These are phyloP conservation scores for Mythimna albipuncta DNA, from an alignment of 2,888 invertebrate species.

Conservation along the genomic window DNA sequence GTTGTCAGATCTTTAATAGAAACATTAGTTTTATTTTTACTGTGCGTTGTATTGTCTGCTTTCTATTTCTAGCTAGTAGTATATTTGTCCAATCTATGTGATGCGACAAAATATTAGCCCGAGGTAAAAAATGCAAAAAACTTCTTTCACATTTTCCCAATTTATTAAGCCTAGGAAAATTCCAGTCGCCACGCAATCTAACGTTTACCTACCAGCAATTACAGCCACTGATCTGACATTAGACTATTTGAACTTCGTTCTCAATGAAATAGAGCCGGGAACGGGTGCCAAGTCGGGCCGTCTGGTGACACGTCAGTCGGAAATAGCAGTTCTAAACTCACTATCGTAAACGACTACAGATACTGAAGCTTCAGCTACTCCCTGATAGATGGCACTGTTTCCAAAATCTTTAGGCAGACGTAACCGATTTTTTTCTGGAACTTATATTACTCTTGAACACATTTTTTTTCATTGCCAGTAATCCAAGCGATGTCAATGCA, in stretches of 20 bases:
- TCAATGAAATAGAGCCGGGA: slow-evolving; percentile 76
- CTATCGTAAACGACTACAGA: slow-evolving; percentile 62
- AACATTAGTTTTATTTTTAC: slow-evolving; percentile 30
- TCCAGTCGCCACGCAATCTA: slow-evolving; percentile 27
- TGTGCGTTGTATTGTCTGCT: slow-evolving; percentile 18
- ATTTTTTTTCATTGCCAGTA: slow-evolving; percentile 39
- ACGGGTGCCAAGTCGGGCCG: slow-evolving; percentile 84
- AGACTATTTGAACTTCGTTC: slow-evolving; percentile 82
- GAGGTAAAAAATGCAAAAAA: slow-evolving; percentile 17
- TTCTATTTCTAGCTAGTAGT: slow-evolving; percentile 34
- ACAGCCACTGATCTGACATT: slow-evolving; percentile 69
- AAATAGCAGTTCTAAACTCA: slow-evolving; percentile 78
- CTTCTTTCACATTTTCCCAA: neutral
- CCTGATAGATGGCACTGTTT: slow-evolving; percentile 80
- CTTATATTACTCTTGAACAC: neutral
- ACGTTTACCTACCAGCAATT: slow-evolving; percentile 23
- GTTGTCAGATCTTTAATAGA: neutral
- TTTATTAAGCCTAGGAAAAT: slow-evolving; percentile 17
- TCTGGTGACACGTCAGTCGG: slow-evolving; percentile 79
- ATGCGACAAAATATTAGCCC: slow-evolving; percentile 14
- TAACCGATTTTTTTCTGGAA: slow-evolving; percentile 18
- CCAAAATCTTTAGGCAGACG: slow-evolving; percentile 16
- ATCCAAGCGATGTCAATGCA: slow-evolving; percentile 36
- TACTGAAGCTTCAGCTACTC: slow-evolving; percentile 76
- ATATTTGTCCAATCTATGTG: slow-evolving; percentile 5